These are phyloP conservation scores for Seriola rivoliana DNA, from an alignment of 2,113 vertebrate species.

Conservation along the genomic window DNA sequence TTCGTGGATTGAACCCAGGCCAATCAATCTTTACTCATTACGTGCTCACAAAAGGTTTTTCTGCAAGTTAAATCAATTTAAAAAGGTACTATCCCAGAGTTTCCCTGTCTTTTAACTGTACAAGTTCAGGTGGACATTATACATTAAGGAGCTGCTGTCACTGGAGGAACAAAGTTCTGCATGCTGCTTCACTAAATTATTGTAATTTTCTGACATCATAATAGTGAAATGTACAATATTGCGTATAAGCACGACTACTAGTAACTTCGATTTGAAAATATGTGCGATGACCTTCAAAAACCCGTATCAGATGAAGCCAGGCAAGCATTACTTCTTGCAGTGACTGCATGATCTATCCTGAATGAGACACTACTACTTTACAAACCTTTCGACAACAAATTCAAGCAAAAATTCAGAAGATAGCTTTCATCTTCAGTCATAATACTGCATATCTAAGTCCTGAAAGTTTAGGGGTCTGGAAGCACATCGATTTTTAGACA, in stretches of 20 bases:
- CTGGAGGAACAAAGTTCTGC: slow-evolving; percentile 43
- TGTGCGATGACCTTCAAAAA: slow-evolving; percentile 31
- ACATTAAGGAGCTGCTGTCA: slow-evolving; percentile 27
- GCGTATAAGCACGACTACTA: neutral
- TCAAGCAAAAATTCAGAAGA: slow-evolving; percentile 51
- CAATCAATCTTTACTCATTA: slow-evolving; percentile 21
- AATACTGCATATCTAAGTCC: slow-evolving; percentile 57
- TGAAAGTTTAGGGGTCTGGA: slow-evolving; percentile 58
- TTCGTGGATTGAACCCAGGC: slow-evolving; percentile 13
- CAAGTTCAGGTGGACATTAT: slow-evolving; percentile 21
- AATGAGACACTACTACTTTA: slow-evolving; percentile 20
- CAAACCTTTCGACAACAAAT: slow-evolving; percentile 33
- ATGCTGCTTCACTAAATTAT: slow-evolving; percentile 51
- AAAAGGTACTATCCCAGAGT: slow-evolving; percentile 30
- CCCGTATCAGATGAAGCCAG: slow-evolving; percentile 24
- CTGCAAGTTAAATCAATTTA: slow-evolving; percentile 30
- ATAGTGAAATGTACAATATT: slow-evolving; percentile 31
- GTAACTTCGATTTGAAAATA: slow-evolving; percentile 33
- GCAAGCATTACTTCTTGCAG: slow-evolving; percentile 36
- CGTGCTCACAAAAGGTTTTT: slow-evolving; percentile 25
- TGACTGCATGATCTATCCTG: slow-evolving; percentile 15
- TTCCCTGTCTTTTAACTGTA: slow-evolving; percentile 34
- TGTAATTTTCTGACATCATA: slow-evolving; percentile 41
- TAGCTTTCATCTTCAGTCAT: slow-evolving; percentile 33
- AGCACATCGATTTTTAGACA: slow-evolving; percentile 66